Conservation (phyloP, 2,797 vertebrate genomes). For the Scolopax rusticola region DNA sequence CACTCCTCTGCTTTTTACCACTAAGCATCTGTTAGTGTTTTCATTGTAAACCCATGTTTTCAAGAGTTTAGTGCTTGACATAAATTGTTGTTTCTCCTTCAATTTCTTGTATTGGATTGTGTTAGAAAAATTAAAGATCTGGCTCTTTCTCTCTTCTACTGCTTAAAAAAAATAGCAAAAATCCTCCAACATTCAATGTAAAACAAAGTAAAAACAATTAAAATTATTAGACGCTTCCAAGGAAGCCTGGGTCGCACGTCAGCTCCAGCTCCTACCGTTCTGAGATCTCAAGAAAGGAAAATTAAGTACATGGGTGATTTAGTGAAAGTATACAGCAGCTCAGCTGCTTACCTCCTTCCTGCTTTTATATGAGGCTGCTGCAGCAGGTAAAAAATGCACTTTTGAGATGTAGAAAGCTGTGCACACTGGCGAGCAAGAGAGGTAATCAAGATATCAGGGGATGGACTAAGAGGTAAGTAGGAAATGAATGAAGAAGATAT, state of each 20-base stretch:
- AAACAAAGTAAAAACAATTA: background rate
- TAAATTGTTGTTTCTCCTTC: background rate
- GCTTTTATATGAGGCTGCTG: background rate
- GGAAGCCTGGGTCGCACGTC: background rate
- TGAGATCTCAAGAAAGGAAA: background rate
- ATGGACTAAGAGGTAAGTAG: background rate
- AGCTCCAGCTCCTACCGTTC: background rate
- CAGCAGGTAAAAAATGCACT: background rate
- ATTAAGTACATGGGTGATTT: background rate
- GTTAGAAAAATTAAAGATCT: background rate
- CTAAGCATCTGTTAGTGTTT: conserved; percentile 53
- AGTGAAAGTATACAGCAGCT: background rate
- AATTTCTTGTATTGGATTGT: background rate
- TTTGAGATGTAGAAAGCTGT: background rate
- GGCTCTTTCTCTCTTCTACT: background rate
- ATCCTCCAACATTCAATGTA: background rate
- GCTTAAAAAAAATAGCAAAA: background rate
- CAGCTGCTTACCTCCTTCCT: background rate
- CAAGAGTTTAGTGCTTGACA: conserved; percentile 22
- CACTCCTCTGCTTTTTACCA: conserved; percentile 41
- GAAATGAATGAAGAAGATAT: background rate
- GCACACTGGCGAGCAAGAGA: fast-evolving
- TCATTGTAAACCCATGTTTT: conserved; percentile 37
- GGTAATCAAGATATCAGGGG: background rate
- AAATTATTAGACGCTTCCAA: background rate